A percentile compares a stretch with the other conserved stretches of the same genome.
phyloP scores from a whole-genome alignment of 92 coral and sea anemone genomes.

The Hydrozoanthus gracilis region DNA sequence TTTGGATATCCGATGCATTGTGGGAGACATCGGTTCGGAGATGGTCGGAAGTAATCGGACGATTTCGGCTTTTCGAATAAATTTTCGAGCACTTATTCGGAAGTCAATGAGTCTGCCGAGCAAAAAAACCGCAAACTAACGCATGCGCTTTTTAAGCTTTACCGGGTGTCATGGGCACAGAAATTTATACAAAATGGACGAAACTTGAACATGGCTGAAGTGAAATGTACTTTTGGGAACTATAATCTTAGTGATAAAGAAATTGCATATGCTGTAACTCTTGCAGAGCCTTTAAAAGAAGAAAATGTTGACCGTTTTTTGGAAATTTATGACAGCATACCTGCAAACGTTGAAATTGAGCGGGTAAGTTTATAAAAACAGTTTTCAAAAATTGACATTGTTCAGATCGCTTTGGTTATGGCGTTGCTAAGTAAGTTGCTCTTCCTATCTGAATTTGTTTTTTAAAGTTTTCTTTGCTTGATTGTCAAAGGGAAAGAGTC shows the following conservation, averaged over 20 bases:
- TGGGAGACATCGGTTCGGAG: background rate
- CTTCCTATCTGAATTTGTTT: background rate
- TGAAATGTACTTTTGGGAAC: conserved; percentile 43
- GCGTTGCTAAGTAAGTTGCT: conserved; percentile 72
- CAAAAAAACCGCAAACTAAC: background rate
- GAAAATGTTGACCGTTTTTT: conserved; percentile 93
- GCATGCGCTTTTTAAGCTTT: conserved; percentile 6
- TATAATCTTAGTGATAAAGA: conserved; percentile 66
- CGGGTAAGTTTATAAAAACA: conserved; percentile 63
- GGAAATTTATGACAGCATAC: conserved; percentile 94
- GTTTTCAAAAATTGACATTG: background rate
- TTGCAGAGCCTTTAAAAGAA: conserved; percentile 80
- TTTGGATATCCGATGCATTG: background rate
- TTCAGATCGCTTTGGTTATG: background rate
- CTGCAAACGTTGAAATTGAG: conserved; percentile 67
- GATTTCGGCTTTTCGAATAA: background rate
- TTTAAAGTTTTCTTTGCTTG: background rate
- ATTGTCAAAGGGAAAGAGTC: background rate
- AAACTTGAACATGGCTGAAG: conserved; percentile 72
- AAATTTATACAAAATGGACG: conserved; percentile 43
- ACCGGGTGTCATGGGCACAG: conserved; percentile 49
- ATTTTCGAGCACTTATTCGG: too few species aligned
- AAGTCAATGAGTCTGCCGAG: conserved; percentile 2
- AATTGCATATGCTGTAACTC: conserved; percentile 73
- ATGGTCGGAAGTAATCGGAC: conserved; percentile 7